Evolutionary conservation across 2,113 vertebrate genomes (phyloP).

Genomic region (Eurystomus gularis): DNA sequence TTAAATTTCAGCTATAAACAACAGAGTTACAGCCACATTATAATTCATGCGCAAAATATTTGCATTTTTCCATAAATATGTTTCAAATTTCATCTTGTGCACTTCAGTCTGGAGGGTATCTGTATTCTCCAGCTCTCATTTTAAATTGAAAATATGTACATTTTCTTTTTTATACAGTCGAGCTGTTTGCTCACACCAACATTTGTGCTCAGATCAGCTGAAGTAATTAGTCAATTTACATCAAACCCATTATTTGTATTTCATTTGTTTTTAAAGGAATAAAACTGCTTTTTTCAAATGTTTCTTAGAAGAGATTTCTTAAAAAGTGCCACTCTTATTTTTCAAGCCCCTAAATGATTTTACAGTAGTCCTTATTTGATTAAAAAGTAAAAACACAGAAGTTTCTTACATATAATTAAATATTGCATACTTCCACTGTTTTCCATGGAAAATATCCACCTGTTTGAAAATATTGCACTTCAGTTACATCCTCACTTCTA

Average conservation of each 20-base stretch:
- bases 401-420: background rate
- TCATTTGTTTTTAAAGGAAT: background rate
- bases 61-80: conserved; percentile 19
- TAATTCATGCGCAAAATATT: conserved; percentile 14
- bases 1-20: conserved; percentile 8
- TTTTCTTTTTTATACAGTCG: background rate
- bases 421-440: background rate
- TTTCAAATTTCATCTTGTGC: background rate
- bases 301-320: background rate
- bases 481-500: background rate
- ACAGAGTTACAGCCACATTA: background rate
- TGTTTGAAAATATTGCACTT: background rate
- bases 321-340: background rate
- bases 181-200: background rate
- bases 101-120: background rate
- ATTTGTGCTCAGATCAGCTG: background rate
- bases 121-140: background rate
- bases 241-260: background rate
- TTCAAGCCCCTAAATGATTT: background rate
- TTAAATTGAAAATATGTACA: background rate
- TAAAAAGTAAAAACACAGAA: background rate
- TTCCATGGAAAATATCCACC: fast-evolving
- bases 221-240: background rate
- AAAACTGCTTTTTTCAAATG: background rate
- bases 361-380: background rate